A percentile compares a stretch with the other conserved stretches of the same genome.
Evolutionary conservation across 1,140 invertebrate species (phyloP).

Genomic region (Lordiphosa clarofinis): DNA sequence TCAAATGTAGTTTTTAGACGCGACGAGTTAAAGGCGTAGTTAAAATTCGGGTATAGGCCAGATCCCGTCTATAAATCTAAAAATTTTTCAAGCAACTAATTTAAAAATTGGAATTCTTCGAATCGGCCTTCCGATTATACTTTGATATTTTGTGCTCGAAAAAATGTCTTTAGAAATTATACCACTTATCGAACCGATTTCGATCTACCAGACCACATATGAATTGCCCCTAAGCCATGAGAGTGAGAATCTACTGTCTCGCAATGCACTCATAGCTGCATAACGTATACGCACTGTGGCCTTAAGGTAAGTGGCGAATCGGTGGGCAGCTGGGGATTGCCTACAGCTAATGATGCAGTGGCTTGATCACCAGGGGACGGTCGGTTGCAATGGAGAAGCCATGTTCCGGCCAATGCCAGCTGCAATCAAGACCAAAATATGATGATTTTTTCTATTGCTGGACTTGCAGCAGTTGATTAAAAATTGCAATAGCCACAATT

Average conservation of each 20-base stretch:
- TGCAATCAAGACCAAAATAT: conserved; percentile 34
- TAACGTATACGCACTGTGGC: conserved; percentile 42
- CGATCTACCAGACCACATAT: conserved; percentile 29
- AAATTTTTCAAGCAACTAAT: no score
- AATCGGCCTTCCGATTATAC: background rate
- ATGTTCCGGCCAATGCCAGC: conserved; percentile 22
- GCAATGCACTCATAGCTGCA: conserved; percentile 38
- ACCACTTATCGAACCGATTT: background rate
- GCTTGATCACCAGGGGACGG: conserved; percentile 16
- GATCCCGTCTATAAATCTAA: no score
- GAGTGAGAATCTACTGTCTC: conserved; percentile 7
- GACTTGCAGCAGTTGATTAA: conserved; percentile 18
- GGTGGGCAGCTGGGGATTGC: conserved; percentile 18
- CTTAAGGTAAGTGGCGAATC: conserved; percentile 38
- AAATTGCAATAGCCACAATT: conserved; percentile 43
- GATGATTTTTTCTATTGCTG: conserved; percentile 54
- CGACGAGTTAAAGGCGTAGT: no score
- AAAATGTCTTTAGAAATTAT: conserved; percentile 23
- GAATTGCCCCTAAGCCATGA: conserved; percentile 16
- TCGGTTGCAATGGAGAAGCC: conserved; percentile 4
- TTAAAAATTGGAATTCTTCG: no score
- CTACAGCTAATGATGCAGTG: conserved; percentile 39
- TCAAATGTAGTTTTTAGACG: no score
- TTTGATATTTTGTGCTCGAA: background rate
- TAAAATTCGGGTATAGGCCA: no score